Percentiles rank a stretch among this genome's conserved stretches.
phyloP scores from a whole-genome alignment of 2,113 vertebrate genomes.

The Eurypyga helias region DNA sequence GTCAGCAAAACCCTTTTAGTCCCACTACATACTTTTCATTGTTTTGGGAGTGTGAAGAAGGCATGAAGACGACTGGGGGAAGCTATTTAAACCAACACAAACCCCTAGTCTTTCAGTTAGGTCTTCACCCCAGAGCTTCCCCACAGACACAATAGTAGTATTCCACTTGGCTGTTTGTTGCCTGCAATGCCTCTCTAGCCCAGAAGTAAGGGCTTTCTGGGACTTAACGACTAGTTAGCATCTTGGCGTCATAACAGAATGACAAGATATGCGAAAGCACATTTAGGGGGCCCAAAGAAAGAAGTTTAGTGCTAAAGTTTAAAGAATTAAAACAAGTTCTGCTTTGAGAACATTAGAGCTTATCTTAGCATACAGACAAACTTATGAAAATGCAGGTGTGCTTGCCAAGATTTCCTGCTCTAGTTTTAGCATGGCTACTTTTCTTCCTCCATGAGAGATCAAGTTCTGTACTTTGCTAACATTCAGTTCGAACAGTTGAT shows the following conservation, averaged over 20 bases:
- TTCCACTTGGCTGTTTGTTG: not conserved
- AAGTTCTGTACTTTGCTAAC: not conserved
- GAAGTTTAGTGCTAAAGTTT: not conserved
- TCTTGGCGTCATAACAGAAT: not conserved
- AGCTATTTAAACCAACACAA: not conserved
- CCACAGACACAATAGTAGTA: not conserved
- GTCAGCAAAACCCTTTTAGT: not conserved
- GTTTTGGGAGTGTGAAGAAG: not conserved
- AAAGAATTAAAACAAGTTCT: not conserved
- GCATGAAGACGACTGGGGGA: not conserved
- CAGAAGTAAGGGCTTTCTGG: not conserved
- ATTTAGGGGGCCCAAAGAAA: not conserved
- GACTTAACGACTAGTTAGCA: not conserved
- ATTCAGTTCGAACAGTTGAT: not conserved
- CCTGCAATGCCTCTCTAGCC: not conserved
- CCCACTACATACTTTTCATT: not conserved
- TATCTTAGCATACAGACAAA: not conserved
- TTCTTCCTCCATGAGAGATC: not conserved
- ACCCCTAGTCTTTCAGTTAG: not conserved
- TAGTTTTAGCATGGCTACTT: not conserved
- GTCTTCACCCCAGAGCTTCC: not conserved
- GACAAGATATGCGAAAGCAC: not conserved
- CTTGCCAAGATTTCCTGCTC: not conserved
- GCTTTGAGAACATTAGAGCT: not conserved
- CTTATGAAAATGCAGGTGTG: not conserved